Percentiles rank a stretch among this genome's conserved stretches.
Evolutionary conservation across 2,797 vertebrate species (phyloP).

Genomic region (Megaceryle alcyon): DNA sequence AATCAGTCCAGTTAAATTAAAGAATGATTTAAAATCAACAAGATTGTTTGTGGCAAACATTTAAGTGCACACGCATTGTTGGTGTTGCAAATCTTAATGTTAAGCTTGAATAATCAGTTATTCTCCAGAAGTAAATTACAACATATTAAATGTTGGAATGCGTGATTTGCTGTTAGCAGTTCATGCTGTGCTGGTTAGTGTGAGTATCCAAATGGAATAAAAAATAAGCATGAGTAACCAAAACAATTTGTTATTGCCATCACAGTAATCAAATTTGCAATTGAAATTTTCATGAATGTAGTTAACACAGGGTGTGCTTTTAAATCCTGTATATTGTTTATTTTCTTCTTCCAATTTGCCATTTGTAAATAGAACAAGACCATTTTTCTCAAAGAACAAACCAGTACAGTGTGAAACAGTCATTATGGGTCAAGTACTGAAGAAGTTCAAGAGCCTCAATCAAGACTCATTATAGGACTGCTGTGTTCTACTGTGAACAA

Average conservation of each 20-base stretch:
- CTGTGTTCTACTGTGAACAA: neutral
- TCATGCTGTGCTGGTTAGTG: constrained; percentile 19
- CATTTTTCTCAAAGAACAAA: neutral
- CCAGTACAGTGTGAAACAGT: neutral
- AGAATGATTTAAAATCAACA: constrained; percentile 22
- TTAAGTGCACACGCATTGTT: neutral
- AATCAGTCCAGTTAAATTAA: constrained; percentile 15
- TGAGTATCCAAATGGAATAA: neutral
- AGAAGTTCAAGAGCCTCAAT: neutral
- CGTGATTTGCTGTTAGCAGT: neutral
- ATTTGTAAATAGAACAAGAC: neutral
- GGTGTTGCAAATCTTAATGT: neutral
- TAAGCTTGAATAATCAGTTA: constrained; percentile 4
- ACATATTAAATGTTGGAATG: neutral
- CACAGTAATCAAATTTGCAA: constrained; percentile 35
- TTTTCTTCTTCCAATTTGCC: constrained; percentile 11
- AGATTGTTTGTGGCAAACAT: neutral
- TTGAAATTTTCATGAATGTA: neutral
- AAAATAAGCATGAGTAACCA: constrained; percentile 10
- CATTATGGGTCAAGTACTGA: neutral
- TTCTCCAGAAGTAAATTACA: constrained; percentile 1
- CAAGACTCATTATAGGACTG: neutral
- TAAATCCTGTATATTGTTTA: neutral
- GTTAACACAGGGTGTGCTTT: neutral
- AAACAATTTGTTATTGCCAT: neutral